Percentiles rank a stretch among this genome's conserved stretches.
Conservation (phyloP, 2,797 vertebrate species). For the Hipposideros larvatus region DNA sequence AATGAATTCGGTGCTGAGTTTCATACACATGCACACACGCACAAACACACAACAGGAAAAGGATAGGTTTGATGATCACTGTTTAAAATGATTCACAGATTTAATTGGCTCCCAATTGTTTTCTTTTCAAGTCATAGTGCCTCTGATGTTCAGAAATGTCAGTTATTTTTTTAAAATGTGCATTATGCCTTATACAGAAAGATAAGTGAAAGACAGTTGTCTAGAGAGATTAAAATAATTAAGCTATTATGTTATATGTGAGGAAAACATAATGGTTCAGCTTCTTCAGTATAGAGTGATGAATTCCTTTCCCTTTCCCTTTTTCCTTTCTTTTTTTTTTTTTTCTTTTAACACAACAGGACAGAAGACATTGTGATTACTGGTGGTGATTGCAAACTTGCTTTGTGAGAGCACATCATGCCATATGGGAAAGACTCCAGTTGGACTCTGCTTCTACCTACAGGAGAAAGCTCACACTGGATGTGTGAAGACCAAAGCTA, state of each 20-base stretch:
- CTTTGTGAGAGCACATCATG: not conserved
- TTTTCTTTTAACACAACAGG: not conserved
- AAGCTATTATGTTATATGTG: constrained; percentile 64
- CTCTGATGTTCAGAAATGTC: constrained; percentile 24
- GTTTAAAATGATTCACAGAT: not conserved
- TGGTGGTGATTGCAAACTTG: constrained; percentile 16
- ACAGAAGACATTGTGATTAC: constrained; percentile 8
- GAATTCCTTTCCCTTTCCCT: not conserved
- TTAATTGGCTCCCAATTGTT: not conserved
- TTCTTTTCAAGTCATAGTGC: constrained; percentile 57
- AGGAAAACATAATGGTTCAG: not conserved
- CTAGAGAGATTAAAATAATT: constrained; percentile 74
- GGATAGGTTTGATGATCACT: not conserved
- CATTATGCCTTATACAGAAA: not conserved
- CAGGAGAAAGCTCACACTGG: constrained; percentile 58
- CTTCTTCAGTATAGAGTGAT: not conserved
- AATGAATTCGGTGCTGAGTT: constrained; percentile 6
- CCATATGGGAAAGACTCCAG: not conserved
- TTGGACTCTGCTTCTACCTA: not conserved
- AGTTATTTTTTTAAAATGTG: constrained; percentile 33
- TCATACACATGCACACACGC: not conserved
- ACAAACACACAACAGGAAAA: not conserved
- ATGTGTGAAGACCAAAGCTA: constrained; percentile 41
- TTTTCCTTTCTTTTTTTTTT: no score
- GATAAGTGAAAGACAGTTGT: constrained; percentile 21